phyloP scores from a whole-genome alignment of 2,797 vertebrate genomes.

The Takifugu rubripes region DNA sequence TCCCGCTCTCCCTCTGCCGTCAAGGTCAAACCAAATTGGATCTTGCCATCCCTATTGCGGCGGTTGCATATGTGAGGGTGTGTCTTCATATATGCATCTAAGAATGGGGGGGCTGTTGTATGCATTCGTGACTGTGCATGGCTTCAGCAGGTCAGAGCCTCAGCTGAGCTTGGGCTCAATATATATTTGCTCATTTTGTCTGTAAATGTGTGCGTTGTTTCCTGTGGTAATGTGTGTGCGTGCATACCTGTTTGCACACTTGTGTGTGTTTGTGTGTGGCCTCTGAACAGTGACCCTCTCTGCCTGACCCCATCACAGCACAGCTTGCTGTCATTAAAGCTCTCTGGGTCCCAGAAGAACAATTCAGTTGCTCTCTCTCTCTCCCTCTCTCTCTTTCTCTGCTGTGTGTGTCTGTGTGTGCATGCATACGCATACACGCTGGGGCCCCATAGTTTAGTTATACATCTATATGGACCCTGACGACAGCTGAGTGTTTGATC shows the following conservation, averaged over 20 bases:
- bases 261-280: conserved; percentile 11
- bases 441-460: conserved; percentile 21
- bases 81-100: conserved; percentile 26
- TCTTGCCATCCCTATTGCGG: conserved; percentile 76
- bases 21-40: conserved; percentile 88
- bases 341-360: conserved; percentile 32
- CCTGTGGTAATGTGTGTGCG: not conserved
- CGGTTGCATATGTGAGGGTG: conserved; percentile 13
- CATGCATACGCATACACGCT: conserved; percentile 7
- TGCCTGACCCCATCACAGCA: conserved; percentile 44
- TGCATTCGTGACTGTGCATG: conserved; percentile 39
- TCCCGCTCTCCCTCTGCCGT: conserved; percentile 53
- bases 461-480: conserved; percentile 48
- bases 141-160: conserved; percentile 24
- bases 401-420: conserved; percentile 17
- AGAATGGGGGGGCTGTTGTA: too few relatives aligned
- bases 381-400: too few relatives aligned
- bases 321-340: conserved; percentile 60
- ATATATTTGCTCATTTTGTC: conserved; percentile 28
- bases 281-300: conserved; percentile 34
- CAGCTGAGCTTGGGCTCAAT: conserved; percentile 29
- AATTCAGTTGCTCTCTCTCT: conserved; percentile 4
- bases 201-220: conserved; percentile 6
- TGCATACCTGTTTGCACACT: not conserved
- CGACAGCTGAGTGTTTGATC: conserved; percentile 37